phyloP scores from a whole-genome alignment of 2,888 invertebrate species.

The Steinernema carpocapsae region DNA sequence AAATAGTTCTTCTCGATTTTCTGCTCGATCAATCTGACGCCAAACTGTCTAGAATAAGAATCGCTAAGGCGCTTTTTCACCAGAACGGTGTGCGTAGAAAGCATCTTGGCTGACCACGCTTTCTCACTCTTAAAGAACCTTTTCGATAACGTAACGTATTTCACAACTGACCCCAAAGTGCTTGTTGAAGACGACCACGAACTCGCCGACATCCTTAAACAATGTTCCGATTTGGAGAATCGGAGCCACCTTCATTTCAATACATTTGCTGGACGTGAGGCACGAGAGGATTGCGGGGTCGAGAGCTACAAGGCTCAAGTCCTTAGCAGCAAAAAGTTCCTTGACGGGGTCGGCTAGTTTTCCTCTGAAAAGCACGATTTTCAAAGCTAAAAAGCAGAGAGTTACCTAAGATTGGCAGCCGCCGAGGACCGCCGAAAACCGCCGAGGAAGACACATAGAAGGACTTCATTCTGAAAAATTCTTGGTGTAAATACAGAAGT shows the following conservation, averaged over 20 bases:
- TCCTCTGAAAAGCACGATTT: no score
- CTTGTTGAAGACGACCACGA: background rate
- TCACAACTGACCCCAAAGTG: background rate
- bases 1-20: background rate
- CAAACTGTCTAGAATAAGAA: background rate
- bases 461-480: no score
- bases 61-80: background rate
- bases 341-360: no score
- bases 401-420: no score
- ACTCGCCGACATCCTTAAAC: background rate
- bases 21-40: background rate
- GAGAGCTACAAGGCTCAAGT: background rate
- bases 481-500: no score
- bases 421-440: no score
- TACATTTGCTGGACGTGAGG: background rate
- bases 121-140: background rate
- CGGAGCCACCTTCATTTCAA: background rate
- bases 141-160: background rate
- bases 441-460: no score
- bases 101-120: background rate
- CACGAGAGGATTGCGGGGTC: background rate
- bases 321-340: background rate
- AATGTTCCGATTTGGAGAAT: background rate
- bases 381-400: no score
- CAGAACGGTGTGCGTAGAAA: background rate